Evolutionary conservation across 1,140 invertebrate genomes (phyloP).

Genomic region (Cherax quadricarinatus): DNA sequence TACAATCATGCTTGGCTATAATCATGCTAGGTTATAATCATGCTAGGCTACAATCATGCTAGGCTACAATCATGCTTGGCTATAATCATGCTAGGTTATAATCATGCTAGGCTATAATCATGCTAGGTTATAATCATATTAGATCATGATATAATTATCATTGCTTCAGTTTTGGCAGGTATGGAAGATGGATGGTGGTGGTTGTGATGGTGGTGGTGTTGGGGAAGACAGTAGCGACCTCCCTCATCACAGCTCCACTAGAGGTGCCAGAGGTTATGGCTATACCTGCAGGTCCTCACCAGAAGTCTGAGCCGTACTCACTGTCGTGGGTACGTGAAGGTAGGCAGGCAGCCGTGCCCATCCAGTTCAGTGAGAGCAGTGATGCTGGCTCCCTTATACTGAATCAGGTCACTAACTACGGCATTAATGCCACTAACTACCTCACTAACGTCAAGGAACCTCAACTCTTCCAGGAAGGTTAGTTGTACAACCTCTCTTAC

Average conservation of each 20-base stretch:
- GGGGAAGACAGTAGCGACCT: background rate
- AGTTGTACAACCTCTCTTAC: slow-evolving; percentile 73
- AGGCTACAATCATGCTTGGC: too few relatives aligned
- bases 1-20: too few relatives aligned
- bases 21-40: too few relatives aligned
- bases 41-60: too few relatives aligned
- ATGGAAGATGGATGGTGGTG: slow-evolving; percentile 2
- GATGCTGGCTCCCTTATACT: slow-evolving; percentile 64
- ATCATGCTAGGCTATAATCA: too few relatives aligned
- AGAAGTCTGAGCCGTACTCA: slow-evolving; percentile 54
- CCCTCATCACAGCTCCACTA: background rate
- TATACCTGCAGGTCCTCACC: slow-evolving; percentile 32
- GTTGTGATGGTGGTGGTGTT: background rate
- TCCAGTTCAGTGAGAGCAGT: slow-evolving; percentile 58
- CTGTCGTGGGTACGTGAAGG: slow-evolving; percentile 64
- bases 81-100: too few relatives aligned
- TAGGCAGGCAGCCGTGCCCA: slow-evolving; percentile 24
- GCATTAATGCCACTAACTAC: slow-evolving; percentile 82
- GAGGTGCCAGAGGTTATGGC: too few relatives aligned
- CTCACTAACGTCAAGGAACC: slow-evolving; percentile 83
- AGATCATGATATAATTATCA: too few relatives aligned
- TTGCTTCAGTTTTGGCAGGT: background rate
- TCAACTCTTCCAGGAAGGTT: slow-evolving; percentile 84
- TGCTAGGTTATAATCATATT: too few relatives aligned
- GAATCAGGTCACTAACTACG: slow-evolving; percentile 78